These are phyloP conservation scores for Mylabris sibirica DNA, from an alignment of 2,888 invertebrate genomes.

Conservation along the genomic window DNA sequence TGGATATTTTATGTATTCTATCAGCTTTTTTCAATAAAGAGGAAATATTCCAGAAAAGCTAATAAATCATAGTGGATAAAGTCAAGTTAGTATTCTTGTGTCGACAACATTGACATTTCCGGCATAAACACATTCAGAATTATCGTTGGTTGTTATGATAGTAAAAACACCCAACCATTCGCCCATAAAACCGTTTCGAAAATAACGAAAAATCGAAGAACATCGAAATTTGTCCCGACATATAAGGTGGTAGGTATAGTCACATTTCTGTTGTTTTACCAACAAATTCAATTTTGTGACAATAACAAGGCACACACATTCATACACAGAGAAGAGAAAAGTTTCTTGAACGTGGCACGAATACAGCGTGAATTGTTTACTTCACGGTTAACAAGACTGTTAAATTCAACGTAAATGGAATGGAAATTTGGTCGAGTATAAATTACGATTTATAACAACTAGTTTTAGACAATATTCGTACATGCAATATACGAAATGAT, in stretches of 20 bases:
- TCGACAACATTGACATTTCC: slow-evolving; percentile 6
- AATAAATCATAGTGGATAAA: not conserved
- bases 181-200: not conserved
- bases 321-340: not conserved
- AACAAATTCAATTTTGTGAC: not conserved
- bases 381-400: not conserved
- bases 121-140: slow-evolving; percentile 3
- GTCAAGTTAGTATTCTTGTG: not conserved
- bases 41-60: not conserved
- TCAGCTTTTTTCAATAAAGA: not conserved
- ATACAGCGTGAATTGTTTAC: not conserved
- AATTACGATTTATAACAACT: not conserved
- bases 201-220: not conserved
- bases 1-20: not conserved
- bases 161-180: not conserved
- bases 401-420: not conserved
- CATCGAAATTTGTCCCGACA: too few relatives aligned
- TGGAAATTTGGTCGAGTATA: slow-evolving; percentile 1
- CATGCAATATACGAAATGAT: not conserved
- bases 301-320: not conserved
- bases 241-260: too few relatives aligned
- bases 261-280: too few relatives aligned
- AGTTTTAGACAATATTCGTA: not conserved
- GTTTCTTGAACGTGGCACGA: not conserved
- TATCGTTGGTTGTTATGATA: not conserved